Base-by-base conservation (phyloP, 2,113 vertebrate genomes). In the Heloderma charlesbogerti region DNA sequence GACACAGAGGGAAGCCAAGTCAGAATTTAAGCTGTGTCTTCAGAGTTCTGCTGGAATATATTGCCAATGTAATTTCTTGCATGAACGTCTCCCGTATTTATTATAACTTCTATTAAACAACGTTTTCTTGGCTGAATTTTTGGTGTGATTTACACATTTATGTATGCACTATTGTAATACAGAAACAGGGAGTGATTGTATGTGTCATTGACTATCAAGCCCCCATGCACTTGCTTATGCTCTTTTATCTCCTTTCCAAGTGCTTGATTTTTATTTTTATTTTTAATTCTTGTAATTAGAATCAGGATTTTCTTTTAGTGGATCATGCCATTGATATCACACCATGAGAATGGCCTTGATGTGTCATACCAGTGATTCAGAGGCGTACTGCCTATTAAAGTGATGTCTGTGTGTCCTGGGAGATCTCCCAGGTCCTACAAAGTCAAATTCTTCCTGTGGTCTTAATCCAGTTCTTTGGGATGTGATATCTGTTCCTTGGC, bases 1-100 rank as follows among this genome's bases (percentile, higher is more conserved):
- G 48, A 96, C 93, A 72, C 94, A 88, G 89, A 93, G 94, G 92
- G 94, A 92, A 95, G 93, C 94, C 96, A 95, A 93, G 90, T 92
- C 92, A 94, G 93, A 96, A 96, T 96, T 96, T 95, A 95, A 92
- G 94, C 95, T 94, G 93, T 0, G 1, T 94, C 94, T 94, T 96
- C 94, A 88, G 94, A 95, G 94, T 90, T 94, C 87, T 91, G 92
- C 95, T 91, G 94, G 0, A 0, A 60, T 93, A 93, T 92, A 93
- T 80, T 92, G 93, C 92, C 94, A 91, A 84, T 92, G 95, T 95
- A 94, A 94, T 94, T 95, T 96, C 93, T 95, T 95, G 94, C 92
- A 90, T 92, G 91, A 95, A 92, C 63, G 92, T 94, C 93, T 93
- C 91, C 78, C 93, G 90, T 93, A 95, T 95, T 96, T 95, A 94